Evolutionary conservation across 2,113 vertebrate genomes (phyloP).

Genomic region (Hippoglossus stenolepis): DNA sequence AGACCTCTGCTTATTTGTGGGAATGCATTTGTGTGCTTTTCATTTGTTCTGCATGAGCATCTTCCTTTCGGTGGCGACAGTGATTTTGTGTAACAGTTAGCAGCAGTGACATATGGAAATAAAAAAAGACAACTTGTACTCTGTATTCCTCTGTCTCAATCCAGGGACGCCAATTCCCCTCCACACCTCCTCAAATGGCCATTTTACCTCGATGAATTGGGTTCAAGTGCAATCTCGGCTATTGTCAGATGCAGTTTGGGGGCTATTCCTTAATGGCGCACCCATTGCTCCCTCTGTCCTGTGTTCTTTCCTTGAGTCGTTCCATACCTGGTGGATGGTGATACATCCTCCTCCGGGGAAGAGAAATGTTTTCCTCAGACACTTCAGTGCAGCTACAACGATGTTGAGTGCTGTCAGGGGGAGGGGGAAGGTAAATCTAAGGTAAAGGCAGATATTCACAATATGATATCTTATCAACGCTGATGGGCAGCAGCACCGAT

Average conservation of each 20-base stretch:
- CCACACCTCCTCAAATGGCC: slow-evolving; percentile 69
- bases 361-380: slow-evolving; percentile 67
- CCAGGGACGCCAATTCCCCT: slow-evolving; percentile 65
- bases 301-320: slow-evolving; percentile 48
- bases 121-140: slow-evolving; percentile 53
- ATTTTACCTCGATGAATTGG: slow-evolving; percentile 80
- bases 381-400: slow-evolving; percentile 32
- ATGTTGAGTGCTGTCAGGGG: slow-evolving; percentile 35
- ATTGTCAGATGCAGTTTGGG: slow-evolving; percentile 83
- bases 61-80: neutral
- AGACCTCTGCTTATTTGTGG: neutral
- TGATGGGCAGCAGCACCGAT: slow-evolving; percentile 18
- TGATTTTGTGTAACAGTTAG: slow-evolving; percentile 15
- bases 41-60: neutral
- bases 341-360: slow-evolving; percentile 50
- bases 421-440: neutral
- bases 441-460: slow-evolving; percentile 11
- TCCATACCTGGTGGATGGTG: slow-evolving; percentile 54
- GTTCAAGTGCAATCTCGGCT: slow-evolving; percentile 80
- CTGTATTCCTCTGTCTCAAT: slow-evolving; percentile 61
- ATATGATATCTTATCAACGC: slow-evolving; percentile 35
- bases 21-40: neutral
- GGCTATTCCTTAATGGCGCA: slow-evolving; percentile 78
- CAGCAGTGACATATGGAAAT: slow-evolving; percentile 43
- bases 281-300: slow-evolving; percentile 60